Evolutionary conservation across 2,113 vertebrate species (phyloP).

Genomic region (Todiramphus saurophagus): DNA sequence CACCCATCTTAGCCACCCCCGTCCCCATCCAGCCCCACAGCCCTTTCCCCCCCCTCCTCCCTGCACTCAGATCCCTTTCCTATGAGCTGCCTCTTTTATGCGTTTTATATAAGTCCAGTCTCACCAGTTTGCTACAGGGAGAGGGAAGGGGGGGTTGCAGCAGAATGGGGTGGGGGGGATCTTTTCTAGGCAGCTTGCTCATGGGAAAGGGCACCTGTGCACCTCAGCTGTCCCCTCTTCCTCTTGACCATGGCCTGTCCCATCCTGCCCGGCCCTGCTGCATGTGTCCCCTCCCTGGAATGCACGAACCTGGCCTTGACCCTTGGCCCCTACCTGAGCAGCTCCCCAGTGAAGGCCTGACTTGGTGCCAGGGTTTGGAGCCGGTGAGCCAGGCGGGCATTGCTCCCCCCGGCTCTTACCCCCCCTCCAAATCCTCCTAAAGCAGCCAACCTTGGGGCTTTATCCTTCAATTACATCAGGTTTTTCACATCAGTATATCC

Average conservation of each 20-base stretch:
- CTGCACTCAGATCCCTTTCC: not conserved
- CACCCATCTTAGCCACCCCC: not conserved
- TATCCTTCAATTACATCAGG: not conserved
- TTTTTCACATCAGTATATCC: not conserved
- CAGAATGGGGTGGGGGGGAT: not conserved
- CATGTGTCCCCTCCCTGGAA: not conserved
- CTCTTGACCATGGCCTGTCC: not conserved
- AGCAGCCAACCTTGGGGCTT: not conserved
- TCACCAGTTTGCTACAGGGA: not conserved
- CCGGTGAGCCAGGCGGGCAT: not conserved
- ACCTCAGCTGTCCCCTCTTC: not conserved
- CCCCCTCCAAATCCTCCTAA: not conserved
- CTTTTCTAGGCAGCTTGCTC: not conserved
- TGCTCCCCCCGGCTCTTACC: not conserved
- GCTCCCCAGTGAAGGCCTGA: not conserved
- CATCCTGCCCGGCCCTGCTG: not conserved
- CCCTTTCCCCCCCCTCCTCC: not conserved
- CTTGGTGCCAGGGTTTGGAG: not conserved
- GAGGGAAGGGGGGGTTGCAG: not conserved
- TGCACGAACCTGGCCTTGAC: not conserved
- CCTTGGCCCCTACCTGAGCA: not conserved
- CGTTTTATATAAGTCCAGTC: slow-evolving; percentile 37
- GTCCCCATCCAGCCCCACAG: not conserved
- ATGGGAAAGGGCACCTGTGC: not conserved
- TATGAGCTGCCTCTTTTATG: slow-evolving; percentile 32